Percentiles rank a stretch among this genome's conserved stretches.
Evolutionary conservation across 2,113 vertebrate genomes (phyloP).

Genomic region (Cygnus buccinator): DNA sequence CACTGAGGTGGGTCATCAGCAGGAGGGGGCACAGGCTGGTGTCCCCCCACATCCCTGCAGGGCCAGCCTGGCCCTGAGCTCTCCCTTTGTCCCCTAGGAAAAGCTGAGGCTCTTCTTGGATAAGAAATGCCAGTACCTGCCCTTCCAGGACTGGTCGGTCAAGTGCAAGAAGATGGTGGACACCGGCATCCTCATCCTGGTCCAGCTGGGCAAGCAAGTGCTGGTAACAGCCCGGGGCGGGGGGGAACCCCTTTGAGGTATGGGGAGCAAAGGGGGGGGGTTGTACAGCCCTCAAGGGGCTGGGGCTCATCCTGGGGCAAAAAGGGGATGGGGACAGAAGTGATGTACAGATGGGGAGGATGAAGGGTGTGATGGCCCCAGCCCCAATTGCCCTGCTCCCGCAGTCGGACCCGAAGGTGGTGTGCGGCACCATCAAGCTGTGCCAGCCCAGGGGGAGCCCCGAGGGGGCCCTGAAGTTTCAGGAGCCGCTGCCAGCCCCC

Average conservation of each 20-base stretch:
- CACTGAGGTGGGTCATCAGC: constrained; percentile 81
- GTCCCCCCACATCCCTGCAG: rapidly evolving
- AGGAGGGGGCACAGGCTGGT: rapidly evolving
- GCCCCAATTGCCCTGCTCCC: neutral
- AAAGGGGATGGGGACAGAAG: neutral
- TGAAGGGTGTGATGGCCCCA: neutral
- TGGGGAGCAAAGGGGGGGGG: neutral
- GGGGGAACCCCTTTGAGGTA: neutral
- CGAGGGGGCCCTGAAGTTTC: constrained; percentile 55
- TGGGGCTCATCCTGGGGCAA: neutral
- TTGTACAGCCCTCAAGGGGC: neutral
- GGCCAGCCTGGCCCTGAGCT: neutral
- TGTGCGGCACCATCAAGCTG: constrained; percentile 81
- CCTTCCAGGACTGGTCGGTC: constrained; percentile 76
- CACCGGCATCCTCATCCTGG: constrained; percentile 83
- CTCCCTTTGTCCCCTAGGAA: constrained; percentile 65
- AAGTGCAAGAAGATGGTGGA: constrained; percentile 90
- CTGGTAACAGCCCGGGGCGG: constrained; percentile 77
- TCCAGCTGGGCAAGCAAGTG: constrained; percentile 86
- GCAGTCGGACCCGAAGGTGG: constrained; percentile 79
- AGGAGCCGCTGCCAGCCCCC: constrained; percentile 68
- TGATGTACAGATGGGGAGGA: rapidly evolving
- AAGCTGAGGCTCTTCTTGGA: constrained; percentile 86
- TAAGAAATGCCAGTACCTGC: constrained; percentile 88
- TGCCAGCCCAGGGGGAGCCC: constrained; percentile 72